Evolutionary conservation across 2,888 invertebrate species (phyloP).

Genomic region (Trimorus sp.): DNA sequence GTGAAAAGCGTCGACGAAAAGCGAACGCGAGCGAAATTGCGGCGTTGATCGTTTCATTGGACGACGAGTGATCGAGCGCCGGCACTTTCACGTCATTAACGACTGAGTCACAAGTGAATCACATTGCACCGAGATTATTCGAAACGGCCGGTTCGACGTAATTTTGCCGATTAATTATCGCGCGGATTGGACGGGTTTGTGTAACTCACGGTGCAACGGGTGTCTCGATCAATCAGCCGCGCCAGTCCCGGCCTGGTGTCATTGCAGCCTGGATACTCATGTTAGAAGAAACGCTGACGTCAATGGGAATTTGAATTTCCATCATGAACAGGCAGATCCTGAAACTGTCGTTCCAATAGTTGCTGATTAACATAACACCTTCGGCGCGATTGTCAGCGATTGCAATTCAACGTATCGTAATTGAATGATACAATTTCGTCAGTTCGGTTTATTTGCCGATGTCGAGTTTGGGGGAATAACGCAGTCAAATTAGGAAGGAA

Average conservation of each 20-base stretch:
- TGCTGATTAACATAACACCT: slow-evolving; percentile 53
- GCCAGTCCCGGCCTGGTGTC: slow-evolving; percentile 10
- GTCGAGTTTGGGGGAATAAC: too few species aligned
- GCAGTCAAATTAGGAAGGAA: too few species aligned
- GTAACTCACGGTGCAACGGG: slow-evolving; percentile 23
- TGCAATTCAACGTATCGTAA: slow-evolving; percentile 7
- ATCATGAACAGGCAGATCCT: slow-evolving; percentile 42
- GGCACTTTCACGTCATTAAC: slow-evolving; percentile 46
- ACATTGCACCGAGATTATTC: slow-evolving; percentile 35
- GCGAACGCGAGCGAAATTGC: too few species aligned
- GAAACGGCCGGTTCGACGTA: slow-evolving; percentile 51
- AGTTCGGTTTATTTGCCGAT: too few species aligned
- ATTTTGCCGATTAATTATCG: slow-evolving; percentile 55
- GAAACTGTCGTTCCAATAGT: slow-evolving; percentile 35
- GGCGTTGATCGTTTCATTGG: slow-evolving; percentile 7
- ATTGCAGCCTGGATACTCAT: slow-evolving; percentile 25
- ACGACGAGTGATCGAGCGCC: slow-evolving; percentile 26
- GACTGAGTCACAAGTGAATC: slow-evolving; percentile 51
- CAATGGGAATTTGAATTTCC: slow-evolving; percentile 47
- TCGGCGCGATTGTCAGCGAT: slow-evolving; percentile 12
- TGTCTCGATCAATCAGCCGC: slow-evolving; percentile 31
- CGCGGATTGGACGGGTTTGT: slow-evolving; percentile 33
- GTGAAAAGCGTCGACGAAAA: too few species aligned
- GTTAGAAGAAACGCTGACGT: slow-evolving; percentile 59
- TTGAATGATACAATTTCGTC: too few species aligned